These are phyloP conservation scores for Pectinophora gossypiella DNA, from an alignment of 1,140 invertebrate genomes.

Conservation along the genomic window DNA sequence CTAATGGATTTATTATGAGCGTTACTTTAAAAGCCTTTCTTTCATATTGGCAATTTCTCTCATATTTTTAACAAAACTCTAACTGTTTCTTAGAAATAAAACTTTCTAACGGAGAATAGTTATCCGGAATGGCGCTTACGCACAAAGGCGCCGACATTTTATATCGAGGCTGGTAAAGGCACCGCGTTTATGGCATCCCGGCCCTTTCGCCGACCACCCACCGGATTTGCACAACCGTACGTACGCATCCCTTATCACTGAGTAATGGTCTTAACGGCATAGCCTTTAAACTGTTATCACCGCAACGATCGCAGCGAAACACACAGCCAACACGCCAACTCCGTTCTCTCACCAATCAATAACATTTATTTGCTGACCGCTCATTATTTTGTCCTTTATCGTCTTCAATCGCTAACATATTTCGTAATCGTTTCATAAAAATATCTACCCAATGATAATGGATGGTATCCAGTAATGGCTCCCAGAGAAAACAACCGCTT, in stretches of 20 bases:
- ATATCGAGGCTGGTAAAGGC: constrained; percentile 48
- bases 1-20: neutral
- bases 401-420: constrained; percentile 14
- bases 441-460: constrained; percentile 28
- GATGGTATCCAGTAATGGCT: constrained; percentile 35
- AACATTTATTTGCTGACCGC: constrained; percentile 9
- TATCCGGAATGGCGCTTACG: constrained; percentile 30
- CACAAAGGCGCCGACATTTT: constrained; percentile 54
- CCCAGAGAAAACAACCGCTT: constrained; percentile 44
- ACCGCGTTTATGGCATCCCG: constrained; percentile 43
- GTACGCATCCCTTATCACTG: constrained; percentile 37
- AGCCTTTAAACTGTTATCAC: neutral
- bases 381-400: constrained; percentile 22
- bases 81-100: constrained; percentile 54
- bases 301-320: neutral
- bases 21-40: neutral
- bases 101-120: constrained; percentile 40
- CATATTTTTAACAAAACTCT: constrained; percentile 12
- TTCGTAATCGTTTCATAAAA: constrained; percentile 23
- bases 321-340: neutral
- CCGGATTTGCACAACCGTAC: constrained; percentile 41
- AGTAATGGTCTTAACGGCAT: constrained; percentile 27
- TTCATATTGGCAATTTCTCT: neutral
- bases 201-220: constrained; percentile 45
- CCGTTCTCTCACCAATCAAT: neutral